Conservation (phyloP, 1,140 invertebrate genomes). For the Zaprionus tsacasi region DNA sequence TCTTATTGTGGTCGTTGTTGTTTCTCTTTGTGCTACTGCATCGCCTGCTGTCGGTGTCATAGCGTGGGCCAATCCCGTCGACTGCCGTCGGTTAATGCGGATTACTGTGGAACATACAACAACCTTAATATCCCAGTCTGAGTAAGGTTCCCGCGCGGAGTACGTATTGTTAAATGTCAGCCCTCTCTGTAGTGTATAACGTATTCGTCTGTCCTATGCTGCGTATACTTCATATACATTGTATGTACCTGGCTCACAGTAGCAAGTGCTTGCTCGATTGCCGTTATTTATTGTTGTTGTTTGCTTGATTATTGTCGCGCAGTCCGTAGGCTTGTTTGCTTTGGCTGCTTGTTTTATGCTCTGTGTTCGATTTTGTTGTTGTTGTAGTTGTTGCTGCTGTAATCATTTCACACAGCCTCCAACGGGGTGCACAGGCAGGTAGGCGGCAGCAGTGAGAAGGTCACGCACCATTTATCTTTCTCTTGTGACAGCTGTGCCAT, state of each 20-base stretch:
- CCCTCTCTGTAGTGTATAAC: conserved; percentile 31
- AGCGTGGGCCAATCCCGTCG: conserved; percentile 40
- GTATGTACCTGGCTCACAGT: background rate
- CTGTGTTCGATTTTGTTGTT: conserved; percentile 21
- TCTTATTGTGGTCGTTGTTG: conserved; percentile 1
- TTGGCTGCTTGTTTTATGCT: conserved; percentile 43
- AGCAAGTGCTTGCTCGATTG: conserved; percentile 3
- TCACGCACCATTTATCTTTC: conserved; percentile 76
- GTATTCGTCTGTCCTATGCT: conserved; percentile 34
- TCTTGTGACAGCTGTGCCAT: conserved; percentile 56
- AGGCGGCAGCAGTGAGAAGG: conserved; percentile 72
- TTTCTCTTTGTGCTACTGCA: conserved; percentile 25
- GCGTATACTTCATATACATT: background rate
- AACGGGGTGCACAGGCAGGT: conserved; percentile 27
- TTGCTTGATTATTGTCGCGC: conserved; percentile 32
- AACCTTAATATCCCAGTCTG: background rate
- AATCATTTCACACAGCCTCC: conserved; percentile 53
- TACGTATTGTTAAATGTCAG: conserved; percentile 18
- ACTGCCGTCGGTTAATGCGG: background rate
- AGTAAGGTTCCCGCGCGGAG: background rate
- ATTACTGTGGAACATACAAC: background rate
- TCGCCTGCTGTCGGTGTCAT: conserved; percentile 48
- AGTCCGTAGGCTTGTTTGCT: conserved; percentile 51
- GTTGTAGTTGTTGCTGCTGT: conserved; percentile 25
- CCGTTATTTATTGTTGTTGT: conserved; percentile 37